Base-by-base conservation (phyloP, 2,888 invertebrate species). In the Sclerodermus sp. region DNA sequence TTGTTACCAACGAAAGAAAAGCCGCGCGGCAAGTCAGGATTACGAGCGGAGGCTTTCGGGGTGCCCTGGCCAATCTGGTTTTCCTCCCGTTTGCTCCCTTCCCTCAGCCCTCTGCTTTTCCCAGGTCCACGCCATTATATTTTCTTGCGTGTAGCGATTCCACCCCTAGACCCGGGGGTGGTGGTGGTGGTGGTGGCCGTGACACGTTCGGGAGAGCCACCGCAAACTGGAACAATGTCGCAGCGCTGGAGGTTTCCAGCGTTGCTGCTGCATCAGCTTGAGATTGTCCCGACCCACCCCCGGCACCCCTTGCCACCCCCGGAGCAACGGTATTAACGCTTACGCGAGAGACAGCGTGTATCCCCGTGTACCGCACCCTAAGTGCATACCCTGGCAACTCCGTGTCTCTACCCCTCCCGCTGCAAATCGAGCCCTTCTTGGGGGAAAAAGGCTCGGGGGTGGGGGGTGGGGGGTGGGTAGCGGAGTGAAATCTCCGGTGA, bases 271-370 rank as follows among this genome's bases (percentile, higher is more conserved):
- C 55, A 62, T 62, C 55, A 46, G 52, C 50, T 53, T 43, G 46
- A 50, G 40, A 51, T 51, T 51, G 54, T 46, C 23, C 34, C 42
- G 8, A 1, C 42, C 13, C 36, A 6, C 45, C 34, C 36, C 17
- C 13, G 34, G 16, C 17, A 14, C 29, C 39, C 10, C 18, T n/a
- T 14, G 16, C 41, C 45, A 4, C 49, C 47, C 13, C 39, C 44
- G 51, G 51, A 6, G 30, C 50, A 51, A 51, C 44, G 47, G 62
- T 62, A 62, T 62, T 62, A 62, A 57, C 62, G 62, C 56, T 62
- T 62, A 62, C 55, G 60, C 39, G 53, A 54, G 55, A 53, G 53
- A 56, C 52, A 62, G 57, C 62, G 58, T 62, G 62, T 60, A 63
- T 48, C 51, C 52, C 45, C 51, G 47, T 49, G 58, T 51, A 60